phyloP scores from a whole-genome alignment of 2,888 invertebrate species.

The Leptinotarsa haldemani region DNA sequence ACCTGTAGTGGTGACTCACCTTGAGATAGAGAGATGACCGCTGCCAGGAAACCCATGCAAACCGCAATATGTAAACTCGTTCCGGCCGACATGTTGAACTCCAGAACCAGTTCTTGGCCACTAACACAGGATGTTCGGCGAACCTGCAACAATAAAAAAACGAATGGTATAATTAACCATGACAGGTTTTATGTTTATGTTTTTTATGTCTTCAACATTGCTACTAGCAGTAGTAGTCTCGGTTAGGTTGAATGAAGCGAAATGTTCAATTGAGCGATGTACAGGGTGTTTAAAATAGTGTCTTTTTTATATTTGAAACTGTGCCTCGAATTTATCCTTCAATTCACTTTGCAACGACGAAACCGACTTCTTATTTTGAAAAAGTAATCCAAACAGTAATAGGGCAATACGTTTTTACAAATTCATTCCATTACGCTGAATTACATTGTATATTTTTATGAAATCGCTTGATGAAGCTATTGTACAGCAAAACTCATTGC shows the following conservation, averaged over 20 bases:
- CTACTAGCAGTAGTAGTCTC: background rate
- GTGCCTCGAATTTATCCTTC: background rate
- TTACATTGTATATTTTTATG: too few species aligned
- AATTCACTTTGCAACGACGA: background rate
- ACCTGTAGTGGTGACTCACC: constrained; percentile 46
- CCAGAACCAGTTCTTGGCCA: constrained; percentile 43
- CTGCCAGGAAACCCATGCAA: constrained; percentile 48
- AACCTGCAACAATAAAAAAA: constrained; percentile 41
- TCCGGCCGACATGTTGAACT: constrained; percentile 54
- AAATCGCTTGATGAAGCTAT: too few species aligned
- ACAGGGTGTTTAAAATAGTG: background rate
- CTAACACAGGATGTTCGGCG: constrained; percentile 37
- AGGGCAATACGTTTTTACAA: too few species aligned
- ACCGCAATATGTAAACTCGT: constrained; percentile 51
- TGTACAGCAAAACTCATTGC: too few species aligned
- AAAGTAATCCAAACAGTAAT: too few species aligned
- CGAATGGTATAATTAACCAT: constrained; percentile 13
- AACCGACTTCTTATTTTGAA: background rate
- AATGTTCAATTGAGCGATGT: background rate
- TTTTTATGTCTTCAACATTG: constrained; percentile 18
- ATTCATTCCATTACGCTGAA: too few species aligned
- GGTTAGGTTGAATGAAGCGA: background rate
- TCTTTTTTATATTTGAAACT: background rate
- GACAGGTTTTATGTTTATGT: constrained; percentile 28
- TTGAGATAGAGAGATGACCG: constrained; percentile 50